Percentiles rank a stretch among this genome's conserved stretches.
Conservation (phyloP, 2,113 vertebrate genomes). For the Cacatua alba region DNA sequence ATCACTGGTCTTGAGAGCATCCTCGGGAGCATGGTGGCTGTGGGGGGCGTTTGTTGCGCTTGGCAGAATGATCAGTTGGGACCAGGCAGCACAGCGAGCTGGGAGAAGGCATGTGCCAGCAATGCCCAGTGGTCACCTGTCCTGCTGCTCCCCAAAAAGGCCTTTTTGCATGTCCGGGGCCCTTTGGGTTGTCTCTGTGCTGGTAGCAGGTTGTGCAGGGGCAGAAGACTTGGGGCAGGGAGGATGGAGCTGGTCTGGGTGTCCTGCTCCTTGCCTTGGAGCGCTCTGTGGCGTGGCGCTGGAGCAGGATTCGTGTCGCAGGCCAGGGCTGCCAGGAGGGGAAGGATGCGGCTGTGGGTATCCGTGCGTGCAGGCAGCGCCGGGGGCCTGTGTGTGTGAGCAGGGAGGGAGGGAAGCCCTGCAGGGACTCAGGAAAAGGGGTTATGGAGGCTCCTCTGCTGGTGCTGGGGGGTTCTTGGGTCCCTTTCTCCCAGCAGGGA, state of each 20-base stretch:
- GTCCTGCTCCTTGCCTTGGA: fast-evolving
- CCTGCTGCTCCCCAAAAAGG: not conserved
- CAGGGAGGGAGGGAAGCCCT: not conserved
- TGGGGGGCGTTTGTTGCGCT: not conserved
- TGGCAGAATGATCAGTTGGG: not conserved
- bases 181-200: not conserved
- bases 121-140: not conserved
- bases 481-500: not conserved
- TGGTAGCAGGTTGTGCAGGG: not conserved
- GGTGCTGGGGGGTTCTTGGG: not conserved
- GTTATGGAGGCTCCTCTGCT: not conserved
- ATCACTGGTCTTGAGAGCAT: not conserved
- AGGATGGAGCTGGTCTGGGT: not conserved
- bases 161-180: not conserved
- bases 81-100: not conserved
- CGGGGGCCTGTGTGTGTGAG: not conserved
- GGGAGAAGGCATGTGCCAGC: not conserved
- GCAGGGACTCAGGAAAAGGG: not conserved
- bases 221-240: not conserved
- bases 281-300: fast-evolving
- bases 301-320: not conserved
- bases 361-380: not conserved
- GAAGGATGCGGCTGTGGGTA: constrained; percentile 7
- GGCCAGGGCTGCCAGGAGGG: not conserved
- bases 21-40: not conserved